Conservation (phyloP, 2,797 vertebrate genomes). For the Alcedo atthis region DNA sequence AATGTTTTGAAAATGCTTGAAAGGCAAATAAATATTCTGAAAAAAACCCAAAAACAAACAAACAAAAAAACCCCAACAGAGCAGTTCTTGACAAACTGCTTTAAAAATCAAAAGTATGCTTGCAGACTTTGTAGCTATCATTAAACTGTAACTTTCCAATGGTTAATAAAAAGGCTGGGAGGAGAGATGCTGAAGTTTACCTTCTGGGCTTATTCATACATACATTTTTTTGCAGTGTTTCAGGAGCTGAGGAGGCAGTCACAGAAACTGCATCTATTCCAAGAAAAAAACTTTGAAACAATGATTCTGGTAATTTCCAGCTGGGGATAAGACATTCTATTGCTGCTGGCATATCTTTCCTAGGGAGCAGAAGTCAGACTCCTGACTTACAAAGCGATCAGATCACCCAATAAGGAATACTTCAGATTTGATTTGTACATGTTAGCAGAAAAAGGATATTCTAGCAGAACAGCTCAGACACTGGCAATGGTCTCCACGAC, state of each 20-base stretch:
- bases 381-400: background rate
- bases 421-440: background rate
- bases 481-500: background rate
- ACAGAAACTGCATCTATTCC: background rate
- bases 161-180: background rate
- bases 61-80: background rate
- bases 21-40: background rate
- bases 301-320: background rate
- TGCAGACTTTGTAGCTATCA: background rate
- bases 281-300: background rate
- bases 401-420: background rate
- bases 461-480: background rate
- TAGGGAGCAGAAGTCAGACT: background rate
- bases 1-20: background rate
- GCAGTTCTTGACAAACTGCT: background rate
- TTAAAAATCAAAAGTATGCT: background rate
- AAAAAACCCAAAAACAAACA: too few relatives aligned
- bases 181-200: background rate
- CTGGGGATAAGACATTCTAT: background rate
- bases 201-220: background rate
- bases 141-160: background rate
- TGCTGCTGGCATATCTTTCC: background rate
- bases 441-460: background rate
- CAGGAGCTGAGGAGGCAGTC: background rate
- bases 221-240: background rate